These are phyloP conservation scores for Exocentrus adspersus DNA, from an alignment of 2,888 invertebrate genomes.

Conservation along the genomic window DNA sequence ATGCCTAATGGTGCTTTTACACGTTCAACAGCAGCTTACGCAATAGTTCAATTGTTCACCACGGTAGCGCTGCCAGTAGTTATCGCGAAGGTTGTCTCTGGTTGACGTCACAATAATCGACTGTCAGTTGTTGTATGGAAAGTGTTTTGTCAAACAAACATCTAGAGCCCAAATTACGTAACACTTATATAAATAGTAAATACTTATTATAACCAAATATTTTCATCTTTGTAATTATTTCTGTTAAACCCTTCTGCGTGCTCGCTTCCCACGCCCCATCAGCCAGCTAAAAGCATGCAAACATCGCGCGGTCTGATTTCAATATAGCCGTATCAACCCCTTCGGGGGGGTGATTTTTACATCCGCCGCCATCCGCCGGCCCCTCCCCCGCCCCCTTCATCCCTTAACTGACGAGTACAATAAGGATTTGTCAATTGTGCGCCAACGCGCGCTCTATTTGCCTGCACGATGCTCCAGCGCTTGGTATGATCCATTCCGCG, in stretches of 20 bases:
- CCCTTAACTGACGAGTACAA: slow-evolving; percentile 52
- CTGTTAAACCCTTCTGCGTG: slow-evolving; percentile 9
- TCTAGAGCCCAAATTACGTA: no score
- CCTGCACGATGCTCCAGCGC: slow-evolving; percentile 41
- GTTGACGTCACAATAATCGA: no score
- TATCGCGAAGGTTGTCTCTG: no score
- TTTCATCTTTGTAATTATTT: slow-evolving; percentile 1
- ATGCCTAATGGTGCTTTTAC: no score
- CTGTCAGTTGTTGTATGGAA: no score
- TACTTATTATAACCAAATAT: no score
- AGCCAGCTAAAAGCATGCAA: slow-evolving; percentile 47
- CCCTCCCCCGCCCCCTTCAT: slow-evolving; percentile 36
- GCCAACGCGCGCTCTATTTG: slow-evolving; percentile 56
- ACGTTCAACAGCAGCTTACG: no score
- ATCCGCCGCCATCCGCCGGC: slow-evolving; percentile 43
- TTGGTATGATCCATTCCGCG: slow-evolving; percentile 46
- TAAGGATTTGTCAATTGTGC: slow-evolving; percentile 62
- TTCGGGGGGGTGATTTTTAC: slow-evolving; percentile 60
- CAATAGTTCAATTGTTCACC: no score
- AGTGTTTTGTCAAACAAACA: no score
- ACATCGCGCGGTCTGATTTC: slow-evolving; percentile 57
- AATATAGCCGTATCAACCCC: slow-evolving; percentile 59
- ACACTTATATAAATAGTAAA: no score
- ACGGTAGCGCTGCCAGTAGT: no score
- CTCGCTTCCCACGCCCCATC: slow-evolving; percentile 12